These are phyloP conservation scores for Gnatocerus cornutus DNA, from an alignment of 2,888 invertebrate species.

Conservation along the genomic window DNA sequence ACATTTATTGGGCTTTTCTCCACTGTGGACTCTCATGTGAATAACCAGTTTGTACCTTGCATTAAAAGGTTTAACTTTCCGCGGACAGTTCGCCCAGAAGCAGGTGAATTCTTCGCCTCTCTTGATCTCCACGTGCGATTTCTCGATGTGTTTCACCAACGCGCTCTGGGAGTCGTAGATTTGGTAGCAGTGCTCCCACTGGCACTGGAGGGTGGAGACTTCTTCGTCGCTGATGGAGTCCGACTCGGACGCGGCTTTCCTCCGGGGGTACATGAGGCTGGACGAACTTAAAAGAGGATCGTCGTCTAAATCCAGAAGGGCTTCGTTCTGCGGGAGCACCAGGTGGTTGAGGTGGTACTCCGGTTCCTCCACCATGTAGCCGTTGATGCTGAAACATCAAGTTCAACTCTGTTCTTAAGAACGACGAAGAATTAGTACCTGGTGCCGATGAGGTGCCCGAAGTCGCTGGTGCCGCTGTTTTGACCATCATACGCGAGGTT, in stretches of 20 bases:
- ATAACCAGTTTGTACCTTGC: constrained; percentile 97
- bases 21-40: constrained; percentile 98
- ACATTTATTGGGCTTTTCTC: constrained; percentile 98
- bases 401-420: too few relatives aligned
- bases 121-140: constrained; percentile 89
- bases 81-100: constrained; percentile 93
- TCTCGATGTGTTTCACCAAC: constrained; percentile 88
- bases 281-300: constrained; percentile 64
- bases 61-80: constrained; percentile 93
- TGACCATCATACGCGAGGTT: constrained; percentile 3
- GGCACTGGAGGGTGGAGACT: constrained; percentile 72
- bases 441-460: constrained; percentile 65
- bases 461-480: constrained; percentile 54
- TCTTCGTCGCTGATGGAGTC: constrained; percentile 57
- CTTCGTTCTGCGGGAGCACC: constrained; percentile 70
- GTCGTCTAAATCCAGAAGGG: constrained; percentile 61
- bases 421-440: too few relatives aligned
- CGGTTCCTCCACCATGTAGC: constrained; percentile 50
- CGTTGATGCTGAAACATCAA: constrained; percentile 59
- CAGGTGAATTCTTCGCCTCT: constrained; percentile 94
- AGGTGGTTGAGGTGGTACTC: constrained; percentile 66
- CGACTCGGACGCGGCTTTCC: constrained; percentile 16
- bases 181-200: constrained; percentile 90
- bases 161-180: constrained; percentile 86
- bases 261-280: constrained; percentile 52